phyloP scores from a whole-genome alignment of 1,140 invertebrate genomes.

The Holotrichia oblita region DNA sequence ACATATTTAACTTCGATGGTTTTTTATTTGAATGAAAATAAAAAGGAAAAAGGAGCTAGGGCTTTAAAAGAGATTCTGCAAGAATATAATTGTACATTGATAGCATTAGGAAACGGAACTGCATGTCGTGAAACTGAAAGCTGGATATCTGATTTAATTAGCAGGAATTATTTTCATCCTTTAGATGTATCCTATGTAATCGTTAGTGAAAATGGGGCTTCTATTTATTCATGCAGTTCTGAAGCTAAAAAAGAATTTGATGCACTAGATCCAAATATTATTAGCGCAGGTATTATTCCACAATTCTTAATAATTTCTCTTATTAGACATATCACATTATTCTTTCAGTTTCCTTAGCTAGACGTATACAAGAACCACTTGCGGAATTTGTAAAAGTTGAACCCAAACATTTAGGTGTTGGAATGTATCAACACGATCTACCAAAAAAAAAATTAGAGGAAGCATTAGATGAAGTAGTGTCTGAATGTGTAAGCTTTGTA shows the following conservation, averaged over 20 bases:
- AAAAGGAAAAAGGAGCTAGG: conserved; percentile 46
- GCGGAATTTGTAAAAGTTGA: conserved; percentile 93
- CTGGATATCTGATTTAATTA: conserved; percentile 75
- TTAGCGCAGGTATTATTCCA: conserved; percentile 72
- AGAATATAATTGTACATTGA: conserved; percentile 69
- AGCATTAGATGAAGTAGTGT: conserved; percentile 77
- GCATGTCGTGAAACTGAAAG: conserved; percentile 87
- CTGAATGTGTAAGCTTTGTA: conserved; percentile 90
- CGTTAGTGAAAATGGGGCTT: conserved; percentile 88
- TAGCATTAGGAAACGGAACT: conserved; percentile 89
- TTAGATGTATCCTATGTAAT: conserved; percentile 79
- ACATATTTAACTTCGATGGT: conserved; percentile 74
- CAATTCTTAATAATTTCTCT: background rate
- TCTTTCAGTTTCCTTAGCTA: conserved; percentile 79
- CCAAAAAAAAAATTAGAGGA: conserved; percentile 77
- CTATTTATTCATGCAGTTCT: conserved; percentile 87
- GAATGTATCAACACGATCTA: conserved; percentile 94
- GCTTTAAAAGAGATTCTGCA: conserved; percentile 52
- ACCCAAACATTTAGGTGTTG: conserved; percentile 88
- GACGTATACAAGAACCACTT: conserved; percentile 87
- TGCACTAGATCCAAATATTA: conserved; percentile 79
- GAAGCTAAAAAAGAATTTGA: conserved; percentile 88
- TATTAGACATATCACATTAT: background rate
- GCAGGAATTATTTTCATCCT: conserved; percentile 64
- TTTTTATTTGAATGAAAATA: conserved; percentile 68